A percentile compares a stretch with the other conserved stretches of the same genome.
Evolutionary conservation across 2,113 vertebrate species (phyloP).

Genomic region (Eidolon helvum): DNA sequence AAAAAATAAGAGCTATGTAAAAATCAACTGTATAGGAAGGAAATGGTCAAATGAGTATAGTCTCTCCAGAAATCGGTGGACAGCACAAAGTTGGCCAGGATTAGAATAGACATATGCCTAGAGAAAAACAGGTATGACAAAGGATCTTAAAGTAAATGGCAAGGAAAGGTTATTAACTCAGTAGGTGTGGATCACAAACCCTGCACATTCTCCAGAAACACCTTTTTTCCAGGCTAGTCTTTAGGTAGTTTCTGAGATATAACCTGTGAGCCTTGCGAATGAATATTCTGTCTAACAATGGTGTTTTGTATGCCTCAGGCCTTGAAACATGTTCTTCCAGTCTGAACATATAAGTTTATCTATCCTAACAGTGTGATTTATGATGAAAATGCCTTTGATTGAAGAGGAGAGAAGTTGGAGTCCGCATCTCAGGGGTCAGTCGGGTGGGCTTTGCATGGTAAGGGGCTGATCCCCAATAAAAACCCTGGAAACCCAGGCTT

Average conservation of each 20-base stretch:
- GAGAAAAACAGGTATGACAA: not conserved
- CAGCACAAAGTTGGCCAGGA: not conserved
- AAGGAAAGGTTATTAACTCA: not conserved
- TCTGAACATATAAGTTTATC: not conserved
- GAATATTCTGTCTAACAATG: not conserved
- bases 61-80: not conserved
- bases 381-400: not conserved
- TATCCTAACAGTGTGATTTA: not conserved
- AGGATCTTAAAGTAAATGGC: not conserved
- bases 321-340: not conserved
- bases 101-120: not conserved
- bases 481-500: not conserved
- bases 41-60: not conserved
- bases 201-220: fast-evolving
- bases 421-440: not conserved
- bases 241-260: not conserved
- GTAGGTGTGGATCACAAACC: not conserved
- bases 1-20: not conserved
- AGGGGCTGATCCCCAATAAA: not conserved
- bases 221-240: too few relatives aligned
- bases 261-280: not conserved
- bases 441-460: too few relatives aligned
- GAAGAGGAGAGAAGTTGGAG: not conserved
- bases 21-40: not conserved
- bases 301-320: not conserved